A percentile compares a stretch with the other conserved stretches of the same genome.
Evolutionary conservation across 2,113 vertebrate species (phyloP).

Genomic region (Gnathonemus longibarbis): DNA sequence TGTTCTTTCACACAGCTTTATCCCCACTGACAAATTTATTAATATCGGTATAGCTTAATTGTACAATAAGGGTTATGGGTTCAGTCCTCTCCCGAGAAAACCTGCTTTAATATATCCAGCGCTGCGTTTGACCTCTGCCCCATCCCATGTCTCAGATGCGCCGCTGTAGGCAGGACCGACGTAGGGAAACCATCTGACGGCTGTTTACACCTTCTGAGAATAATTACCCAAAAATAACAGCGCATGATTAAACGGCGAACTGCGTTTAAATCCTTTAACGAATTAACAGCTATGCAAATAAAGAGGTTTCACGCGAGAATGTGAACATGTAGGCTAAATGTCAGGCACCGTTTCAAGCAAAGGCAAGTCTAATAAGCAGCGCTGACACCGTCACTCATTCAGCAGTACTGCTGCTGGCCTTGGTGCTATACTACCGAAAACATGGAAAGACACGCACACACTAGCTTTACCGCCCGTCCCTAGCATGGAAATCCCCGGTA

Average conservation of each 20-base stretch:
- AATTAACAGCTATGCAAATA: slow-evolving; percentile 7
- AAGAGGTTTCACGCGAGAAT: not conserved
- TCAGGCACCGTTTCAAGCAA: not conserved
- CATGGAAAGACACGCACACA: not conserved
- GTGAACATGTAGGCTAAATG: not conserved
- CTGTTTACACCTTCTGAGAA: not conserved
- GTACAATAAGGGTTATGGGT: not conserved
- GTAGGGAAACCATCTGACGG: not conserved
- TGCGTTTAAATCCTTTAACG: not conserved
- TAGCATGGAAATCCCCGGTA: not conserved
- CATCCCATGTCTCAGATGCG: not conserved
- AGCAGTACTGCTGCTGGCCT: not conserved
- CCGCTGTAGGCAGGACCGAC: not conserved
- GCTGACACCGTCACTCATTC: not conserved
- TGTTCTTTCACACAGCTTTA: not conserved
- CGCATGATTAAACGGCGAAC: not conserved
- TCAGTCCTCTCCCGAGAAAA: not conserved
- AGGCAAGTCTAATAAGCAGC: not conserved
- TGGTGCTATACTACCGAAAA: not conserved
- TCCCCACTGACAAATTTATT: not conserved
- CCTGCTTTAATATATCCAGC: not conserved
- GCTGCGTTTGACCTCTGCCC: not conserved
- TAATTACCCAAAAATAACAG: not conserved
- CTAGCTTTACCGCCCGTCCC: not conserved
- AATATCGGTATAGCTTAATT: not conserved